Evolutionary conservation across 2,113 vertebrate genomes (phyloP).

Genomic region (Varanus salvator): DNA sequence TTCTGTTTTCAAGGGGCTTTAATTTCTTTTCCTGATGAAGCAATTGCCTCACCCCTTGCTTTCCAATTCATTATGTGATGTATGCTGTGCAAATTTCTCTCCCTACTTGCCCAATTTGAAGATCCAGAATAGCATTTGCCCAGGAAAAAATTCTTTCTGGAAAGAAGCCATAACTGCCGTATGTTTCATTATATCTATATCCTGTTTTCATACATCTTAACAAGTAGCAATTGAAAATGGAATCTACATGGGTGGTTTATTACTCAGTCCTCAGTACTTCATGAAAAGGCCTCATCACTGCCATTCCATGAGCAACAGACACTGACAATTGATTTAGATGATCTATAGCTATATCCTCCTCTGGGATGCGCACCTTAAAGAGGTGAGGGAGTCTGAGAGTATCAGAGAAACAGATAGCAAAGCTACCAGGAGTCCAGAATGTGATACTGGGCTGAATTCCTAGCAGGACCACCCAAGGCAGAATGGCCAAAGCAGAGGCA

Average conservation of each 20-base stretch:
- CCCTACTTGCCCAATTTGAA: background rate
- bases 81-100: slow-evolving; percentile 11
- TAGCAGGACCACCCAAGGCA: too few species aligned
- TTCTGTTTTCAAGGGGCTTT: background rate
- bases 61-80: background rate
- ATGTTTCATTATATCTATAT: background rate
- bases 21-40: background rate
- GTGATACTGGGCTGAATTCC: too few species aligned
- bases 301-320: background rate
- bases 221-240: background rate
- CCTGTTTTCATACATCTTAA: slow-evolving; percentile 1
- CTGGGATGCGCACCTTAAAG: too few species aligned
- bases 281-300: background rate
- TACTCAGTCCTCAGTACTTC: background rate
- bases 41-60: background rate
- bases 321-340: background rate
- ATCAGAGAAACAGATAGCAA: too few species aligned
- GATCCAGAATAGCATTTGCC: background rate
- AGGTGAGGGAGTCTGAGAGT: too few species aligned
- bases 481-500: too few species aligned
- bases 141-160: slow-evolving; percentile 10
- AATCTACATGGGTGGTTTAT: slow-evolving; percentile 24
- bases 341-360: background rate
- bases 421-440: too few species aligned
- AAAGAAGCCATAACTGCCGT: background rate